Evolutionary conservation across 2,888 invertebrate genomes (phyloP), one percentile per base, ranked within the genome.

Genomic region (Theretra japonica): DNA sequence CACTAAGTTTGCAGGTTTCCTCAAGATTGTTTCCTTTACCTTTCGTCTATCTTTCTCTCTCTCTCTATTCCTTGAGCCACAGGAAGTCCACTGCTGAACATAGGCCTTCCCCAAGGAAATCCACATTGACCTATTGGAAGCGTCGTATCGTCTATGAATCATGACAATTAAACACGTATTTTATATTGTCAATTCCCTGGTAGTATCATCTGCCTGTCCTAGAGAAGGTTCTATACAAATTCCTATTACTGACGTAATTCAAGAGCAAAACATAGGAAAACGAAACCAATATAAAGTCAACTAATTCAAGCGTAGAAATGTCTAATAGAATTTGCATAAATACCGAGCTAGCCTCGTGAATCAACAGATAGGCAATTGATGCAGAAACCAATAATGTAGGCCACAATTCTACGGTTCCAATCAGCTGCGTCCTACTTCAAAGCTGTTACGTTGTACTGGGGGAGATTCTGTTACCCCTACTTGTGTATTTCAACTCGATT

Each of bases 381-480:
- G 56, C 65, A 56, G 33, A 41, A 71, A 56, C 70, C 70, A 71
- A 71, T 71, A 71, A 70, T 56, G 30, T 71, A 62, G 33, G 70
- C 70, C 62, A 56, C 70, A 65, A 65, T 33, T 30, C 53, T 65
- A 30, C 56, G 62, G 53, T 25, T 71, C 70, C 65, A 65, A 65
- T 65, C 65, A 71, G 56, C 56, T 62, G 53, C 33, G 41, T 30
- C 56, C 65, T 65, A 71, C 62, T 71, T 71, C 70, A 71, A 71
- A 71, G 62, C 53, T 65, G 23, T 71, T 56, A 53, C 56, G 62
- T 30, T 70, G 70, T 60, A 75, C 77, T 77, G 65, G 65, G 73
- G 71, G 62, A 30, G 69, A 74, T n/a, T 53, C 53, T 53, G 53
- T 53, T 53, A n/a, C 73, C 72, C 75, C 70, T 73, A 17, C 15